Base-by-base conservation (phyloP, 30 jellyfish, hydroid and myxozoan genomes). In the Euphysa ruthae region DNA sequence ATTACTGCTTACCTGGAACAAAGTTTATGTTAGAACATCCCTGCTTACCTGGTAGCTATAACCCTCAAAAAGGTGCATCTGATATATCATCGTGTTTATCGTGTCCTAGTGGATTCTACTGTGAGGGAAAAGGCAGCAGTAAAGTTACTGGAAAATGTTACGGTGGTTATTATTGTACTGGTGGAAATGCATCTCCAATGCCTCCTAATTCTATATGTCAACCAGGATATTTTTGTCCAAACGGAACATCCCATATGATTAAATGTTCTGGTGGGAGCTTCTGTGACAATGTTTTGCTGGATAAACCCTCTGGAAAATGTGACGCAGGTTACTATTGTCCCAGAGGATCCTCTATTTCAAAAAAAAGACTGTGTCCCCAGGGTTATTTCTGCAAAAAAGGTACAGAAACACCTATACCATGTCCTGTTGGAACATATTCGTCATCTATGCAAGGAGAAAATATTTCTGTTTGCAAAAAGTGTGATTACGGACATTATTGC, bases 271-370 rank as follows among this genome's bases (percentile, higher is more conserved):
- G 91, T 6, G 96, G 96, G 15, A 64, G 50, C 77, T 78, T 63
- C 44, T 86, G 96, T 57, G 75, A 50, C 30, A 63, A 65, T 4
- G 64, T 83, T 18, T 77, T 54, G 35, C 52, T 86, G 30, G 66
- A 81, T 13, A 52, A 60, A 34, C 96, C 96, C n/a, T 35, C 80
- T 4, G 92, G 78, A 35, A 27, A 55, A 16, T 86, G 96, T 54
- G 77, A 63, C 32, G 80, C 96, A 6, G 96, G 96, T 65, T 86
- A 61, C 76, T 86, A 78, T 80, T 86, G 96, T 57, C 92, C 96
- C 23, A 78, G 66, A 31, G 93, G 94, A 51, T 86, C 96, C 22
- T n/a, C 51, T 22, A 55, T 66, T 0, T 38, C 79, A 16, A 58
- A 75, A 0, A 92, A 86, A 62, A 61, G 31, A 14, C 73, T 21